Evolutionary conservation across 2,113 vertebrate genomes (phyloP).

Genomic region (Sinocyclocheilus maitianheensis): DNA sequence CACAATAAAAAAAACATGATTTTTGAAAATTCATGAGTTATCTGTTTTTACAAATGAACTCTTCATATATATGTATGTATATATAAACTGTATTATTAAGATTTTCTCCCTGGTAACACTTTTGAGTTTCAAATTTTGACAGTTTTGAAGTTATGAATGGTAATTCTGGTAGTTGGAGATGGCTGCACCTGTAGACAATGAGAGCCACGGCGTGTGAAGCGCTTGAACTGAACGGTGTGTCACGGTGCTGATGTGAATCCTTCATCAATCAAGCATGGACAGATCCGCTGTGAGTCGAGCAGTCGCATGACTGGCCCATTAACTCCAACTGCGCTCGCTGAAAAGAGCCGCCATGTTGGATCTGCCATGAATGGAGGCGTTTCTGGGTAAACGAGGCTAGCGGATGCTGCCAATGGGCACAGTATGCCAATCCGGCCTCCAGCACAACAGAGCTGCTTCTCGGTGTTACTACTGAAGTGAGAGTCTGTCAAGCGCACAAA

Average conservation of each 20-base stretch:
- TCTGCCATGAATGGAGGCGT: conserved; percentile 52
- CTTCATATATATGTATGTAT: no score
- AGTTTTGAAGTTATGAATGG: not conserved
- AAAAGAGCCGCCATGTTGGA: conserved; percentile 45
- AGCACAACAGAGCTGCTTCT: conserved; percentile 34
- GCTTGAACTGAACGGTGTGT: not conserved
- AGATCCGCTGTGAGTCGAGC: conserved; percentile 1
- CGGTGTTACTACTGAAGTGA: conserved; percentile 27
- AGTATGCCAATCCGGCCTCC: conserved; percentile 45
- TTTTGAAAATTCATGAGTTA: no score
- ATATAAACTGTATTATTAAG: no score
- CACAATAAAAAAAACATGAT: no score
- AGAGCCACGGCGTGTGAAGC: not conserved
- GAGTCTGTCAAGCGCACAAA: conserved; percentile 44
- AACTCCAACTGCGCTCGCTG: conserved; percentile 46
- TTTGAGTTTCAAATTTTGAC: not conserved
- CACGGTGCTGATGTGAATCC: not conserved
- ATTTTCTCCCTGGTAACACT: no score
- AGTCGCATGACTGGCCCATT: conserved; percentile 48
- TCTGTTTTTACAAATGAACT: no score
- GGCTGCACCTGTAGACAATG: not conserved
- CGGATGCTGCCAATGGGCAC: conserved; percentile 56
- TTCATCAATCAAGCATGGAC: not conserved
- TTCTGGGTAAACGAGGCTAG: conserved; percentile 58
- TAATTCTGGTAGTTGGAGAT: not conserved